Evolutionary conservation across 2,888 invertebrate genomes (phyloP).

Genomic region (Calliphora vomitoria): DNA sequence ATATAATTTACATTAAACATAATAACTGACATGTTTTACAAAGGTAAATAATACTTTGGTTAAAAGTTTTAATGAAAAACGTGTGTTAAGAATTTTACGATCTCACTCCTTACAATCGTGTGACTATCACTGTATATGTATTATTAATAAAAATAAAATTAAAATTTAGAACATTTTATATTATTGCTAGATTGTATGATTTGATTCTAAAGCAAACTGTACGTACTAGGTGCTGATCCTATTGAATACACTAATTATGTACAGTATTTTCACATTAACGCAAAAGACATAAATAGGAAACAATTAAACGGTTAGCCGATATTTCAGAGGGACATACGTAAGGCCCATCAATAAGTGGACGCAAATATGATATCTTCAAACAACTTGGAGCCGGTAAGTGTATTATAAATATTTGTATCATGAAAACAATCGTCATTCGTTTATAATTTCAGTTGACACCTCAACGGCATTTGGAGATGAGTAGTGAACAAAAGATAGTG

Average conservation of each 20-base stretch:
- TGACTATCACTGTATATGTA: no score
- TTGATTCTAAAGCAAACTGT: no score
- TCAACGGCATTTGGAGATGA: slow-evolving; percentile 62
- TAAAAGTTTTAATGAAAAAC: no score
- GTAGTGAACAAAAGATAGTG: slow-evolving; percentile 74
- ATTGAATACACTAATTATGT: not conserved
- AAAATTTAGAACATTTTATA: no score
- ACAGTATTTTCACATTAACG: slow-evolving; percentile 1
- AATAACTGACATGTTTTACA: no score
- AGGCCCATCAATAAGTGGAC: slow-evolving; percentile 1
- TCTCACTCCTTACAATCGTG: no score
- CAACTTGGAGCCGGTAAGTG: slow-evolving; percentile 66
- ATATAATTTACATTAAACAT: no score
- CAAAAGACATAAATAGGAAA: not conserved
- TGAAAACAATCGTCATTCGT: not conserved
- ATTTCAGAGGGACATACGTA: not conserved
- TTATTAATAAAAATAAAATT: no score
- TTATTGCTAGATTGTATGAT: no score
- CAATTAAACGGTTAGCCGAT: not conserved
- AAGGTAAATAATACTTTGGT: no score
- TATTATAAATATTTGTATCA: not conserved
- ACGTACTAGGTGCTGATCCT: not conserved
- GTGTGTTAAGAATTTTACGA: no score
- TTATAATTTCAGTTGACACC: slow-evolving; percentile 55
- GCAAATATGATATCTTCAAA: slow-evolving; percentile 68